Evolutionary conservation across 2,113 vertebrate species (phyloP), one percentile per base, ranked within the genome.

Genomic region (Pseudolaguvia tuberculata): DNA sequence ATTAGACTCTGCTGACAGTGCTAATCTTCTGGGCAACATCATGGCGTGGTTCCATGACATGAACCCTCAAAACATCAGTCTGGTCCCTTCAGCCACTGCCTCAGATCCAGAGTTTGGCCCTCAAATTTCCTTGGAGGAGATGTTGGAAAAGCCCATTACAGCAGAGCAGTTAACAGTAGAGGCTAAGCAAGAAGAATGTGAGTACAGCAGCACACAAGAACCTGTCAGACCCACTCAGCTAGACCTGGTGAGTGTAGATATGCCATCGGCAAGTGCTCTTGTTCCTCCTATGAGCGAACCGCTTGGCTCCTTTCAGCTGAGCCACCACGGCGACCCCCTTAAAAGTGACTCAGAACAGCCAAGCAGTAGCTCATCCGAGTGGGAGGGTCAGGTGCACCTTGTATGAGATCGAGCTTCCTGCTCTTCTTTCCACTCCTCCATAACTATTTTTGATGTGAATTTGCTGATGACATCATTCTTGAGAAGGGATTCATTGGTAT

Each of bases 31-130:
- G 70, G 96, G 96, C 78, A 98, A 98, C 84, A 97, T 99, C 80
- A 96, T 99, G 96, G 97, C 97, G 73, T 99, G 96, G 96, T 98
- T 99, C 88, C 96, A 98, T 68, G 97, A 99, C 87, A 97, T 98
- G 92, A 97, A 97, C 86, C 95, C 96, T 69, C 97, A 98, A 86
- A 95, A 93, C 70, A 93, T 98, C 78, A 93, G 94, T 79, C 88
- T 96, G 82, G 93, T 96, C 58, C 93, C 95, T 23, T 53, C 76
- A 1, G 79, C 76, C 3, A 58, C 58, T 76, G 35, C 73, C 7
- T 17, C 48, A 4, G 61, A 73, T 17, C 59, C 59, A 11, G 79
- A 81, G n/a, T 78, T 78, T 11, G 15, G 47, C 2, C 2, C 35
- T 62, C 73, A 80, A 1, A 74, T 80, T 6, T 31, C 29, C 20